Evolutionary conservation across 2,888 invertebrate species (phyloP).

Genomic region (Teleiodes luculella): DNA sequence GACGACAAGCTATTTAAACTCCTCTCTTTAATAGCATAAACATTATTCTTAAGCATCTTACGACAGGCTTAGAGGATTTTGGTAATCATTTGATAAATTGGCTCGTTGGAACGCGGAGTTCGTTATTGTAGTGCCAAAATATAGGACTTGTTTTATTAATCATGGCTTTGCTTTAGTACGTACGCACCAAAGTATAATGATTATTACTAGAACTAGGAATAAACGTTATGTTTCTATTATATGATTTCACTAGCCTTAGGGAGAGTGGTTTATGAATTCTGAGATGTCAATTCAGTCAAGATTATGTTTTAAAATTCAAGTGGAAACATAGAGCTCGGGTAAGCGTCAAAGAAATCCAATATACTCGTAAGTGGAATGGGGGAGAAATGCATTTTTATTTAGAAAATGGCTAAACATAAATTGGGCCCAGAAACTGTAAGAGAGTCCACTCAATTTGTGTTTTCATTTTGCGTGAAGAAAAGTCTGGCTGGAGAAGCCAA

Average conservation of each 20-base stretch:
- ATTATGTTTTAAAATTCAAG: too few relatives aligned
- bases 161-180: neutral
- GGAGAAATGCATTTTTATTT: neutral
- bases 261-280: too few relatives aligned
- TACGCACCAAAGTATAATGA: too few relatives aligned
- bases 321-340: too few relatives aligned
- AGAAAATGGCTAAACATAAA: neutral
- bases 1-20: slow-evolving; percentile 50
- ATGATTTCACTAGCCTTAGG: too few relatives aligned
- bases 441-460: slow-evolving; percentile 4
- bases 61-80: slow-evolving; percentile 48
- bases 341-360: neutral
- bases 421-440: neutral
- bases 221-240: too few relatives aligned
- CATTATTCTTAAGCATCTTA: slow-evolving; percentile 36
- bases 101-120: slow-evolving; percentile 19
- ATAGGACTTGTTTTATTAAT: neutral
- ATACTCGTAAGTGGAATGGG: neutral
- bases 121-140: neutral
- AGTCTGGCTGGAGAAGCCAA: slow-evolving; percentile 15
- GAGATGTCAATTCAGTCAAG: too few relatives aligned
- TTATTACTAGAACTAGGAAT: too few relatives aligned
- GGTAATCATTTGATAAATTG: slow-evolving; percentile 53
- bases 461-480: slow-evolving; percentile 6
- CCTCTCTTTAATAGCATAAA: slow-evolving; percentile 25